Percentiles rank a stretch among this genome's conserved stretches.
phyloP scores from a whole-genome alignment of 2,797 vertebrate genomes.

The Enteromius mattozi region DNA sequence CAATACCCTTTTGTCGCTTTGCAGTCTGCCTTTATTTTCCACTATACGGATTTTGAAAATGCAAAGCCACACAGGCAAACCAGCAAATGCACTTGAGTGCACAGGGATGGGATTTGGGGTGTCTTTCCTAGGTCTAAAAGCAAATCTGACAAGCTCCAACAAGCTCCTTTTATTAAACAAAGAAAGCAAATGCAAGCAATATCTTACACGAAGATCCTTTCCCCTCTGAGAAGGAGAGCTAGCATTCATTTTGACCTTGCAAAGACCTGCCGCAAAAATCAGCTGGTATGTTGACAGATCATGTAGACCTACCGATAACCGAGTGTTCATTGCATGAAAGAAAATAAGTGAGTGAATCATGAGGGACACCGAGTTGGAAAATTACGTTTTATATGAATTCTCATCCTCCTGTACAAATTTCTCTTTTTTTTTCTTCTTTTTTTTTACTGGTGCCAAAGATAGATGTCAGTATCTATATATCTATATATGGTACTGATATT shows the following conservation, averaged over 20 bases:
- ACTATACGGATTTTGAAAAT: conserved; percentile 47
- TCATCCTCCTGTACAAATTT: neutral
- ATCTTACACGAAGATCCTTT: conserved; percentile 50
- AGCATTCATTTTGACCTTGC: conserved; percentile 62
- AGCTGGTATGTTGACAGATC: conserved; percentile 55
- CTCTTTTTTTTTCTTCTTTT: neutral
- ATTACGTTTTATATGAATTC: conserved; percentile 41
- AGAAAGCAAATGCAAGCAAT: conserved; percentile 56
- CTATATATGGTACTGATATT: neutral
- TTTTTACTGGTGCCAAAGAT: neutral
- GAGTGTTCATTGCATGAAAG: conserved; percentile 42
- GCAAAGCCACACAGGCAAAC: conserved; percentile 42
- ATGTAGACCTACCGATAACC: conserved; percentile 48
- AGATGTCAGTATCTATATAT: neutral
- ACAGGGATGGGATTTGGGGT: conserved; percentile 51
- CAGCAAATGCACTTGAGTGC: conserved; percentile 54
- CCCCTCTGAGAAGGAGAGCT: conserved; percentile 45
- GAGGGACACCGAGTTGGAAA: conserved; percentile 4
- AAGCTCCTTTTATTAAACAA: conserved; percentile 62
- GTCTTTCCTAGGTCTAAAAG: conserved; percentile 55
- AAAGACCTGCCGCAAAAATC: conserved; percentile 52
- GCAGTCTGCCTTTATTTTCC: conserved; percentile 40
- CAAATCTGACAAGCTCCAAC: conserved; percentile 60
- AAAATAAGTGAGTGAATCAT: conserved; percentile 48
- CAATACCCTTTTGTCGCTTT: neutral